A percentile compares a stretch with the other conserved stretches of the same genome.
These are phyloP conservation scores for Ceratitis capitata DNA, from an alignment of 1,140 invertebrate species.

Conservation along the genomic window DNA sequence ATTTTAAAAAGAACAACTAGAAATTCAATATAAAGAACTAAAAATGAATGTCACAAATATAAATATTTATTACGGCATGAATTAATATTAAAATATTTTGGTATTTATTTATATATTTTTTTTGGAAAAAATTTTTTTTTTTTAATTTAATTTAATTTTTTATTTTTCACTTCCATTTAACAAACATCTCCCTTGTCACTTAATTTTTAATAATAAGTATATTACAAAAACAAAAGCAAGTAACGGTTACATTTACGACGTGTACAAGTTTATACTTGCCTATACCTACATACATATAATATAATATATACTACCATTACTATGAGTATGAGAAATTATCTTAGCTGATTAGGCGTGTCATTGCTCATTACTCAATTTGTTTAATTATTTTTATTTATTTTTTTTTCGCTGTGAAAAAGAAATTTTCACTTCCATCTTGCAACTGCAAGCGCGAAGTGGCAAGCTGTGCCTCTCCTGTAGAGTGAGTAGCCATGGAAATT, in stretches of 20 bases:
- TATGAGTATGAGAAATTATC: constrained; percentile 5
- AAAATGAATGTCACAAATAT: too few relatives aligned
- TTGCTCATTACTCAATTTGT: constrained; percentile 34
- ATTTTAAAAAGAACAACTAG: too few relatives aligned
- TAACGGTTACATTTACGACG: constrained; percentile 11
- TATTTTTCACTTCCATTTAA: neutral
- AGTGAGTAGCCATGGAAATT: neutral
- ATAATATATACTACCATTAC: too few relatives aligned
- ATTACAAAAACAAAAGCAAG: constrained; percentile 10
- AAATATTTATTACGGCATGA: neutral
- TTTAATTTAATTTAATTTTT: neutral
- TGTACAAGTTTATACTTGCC: too few relatives aligned
- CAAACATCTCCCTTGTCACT: too few relatives aligned
- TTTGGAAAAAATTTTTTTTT: neutral
- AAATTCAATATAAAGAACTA: too few relatives aligned
- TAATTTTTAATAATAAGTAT: too few relatives aligned
- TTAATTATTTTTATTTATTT: neutral
- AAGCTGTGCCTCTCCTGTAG: neutral
- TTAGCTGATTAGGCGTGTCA: constrained; percentile 31
- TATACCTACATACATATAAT: too few relatives aligned
- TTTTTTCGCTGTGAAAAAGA: too few relatives aligned
- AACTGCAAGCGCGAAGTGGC: neutral
- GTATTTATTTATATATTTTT: too few relatives aligned
- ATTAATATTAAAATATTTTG: too few relatives aligned
- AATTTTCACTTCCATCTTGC: constrained; percentile 3